Base-by-base conservation (phyloP, 2,797 vertebrate genomes). In the Synanceia verrucosa region DNA sequence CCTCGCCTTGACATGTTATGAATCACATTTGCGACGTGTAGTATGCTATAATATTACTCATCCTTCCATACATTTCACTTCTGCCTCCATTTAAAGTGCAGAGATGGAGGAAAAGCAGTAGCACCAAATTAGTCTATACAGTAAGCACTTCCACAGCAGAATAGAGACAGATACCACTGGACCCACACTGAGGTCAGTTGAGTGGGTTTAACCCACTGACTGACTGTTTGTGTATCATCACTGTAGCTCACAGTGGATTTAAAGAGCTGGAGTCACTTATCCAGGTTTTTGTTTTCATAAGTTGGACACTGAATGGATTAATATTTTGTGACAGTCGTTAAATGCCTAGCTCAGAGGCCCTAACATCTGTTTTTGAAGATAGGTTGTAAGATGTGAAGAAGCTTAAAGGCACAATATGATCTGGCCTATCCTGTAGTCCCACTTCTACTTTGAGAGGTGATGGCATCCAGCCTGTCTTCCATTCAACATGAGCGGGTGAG, bases 201-300 rank as follows among this genome's bases (percentile, higher is more conserved):
- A 52, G 57, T 60, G 77, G 74, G 39, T 75, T 37, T 26, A 53
- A 50, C 46, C 37, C 9, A n/a, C n/a, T n/a, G n/a, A n/a, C n/a
- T n/a, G n/a, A n/a, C n/a, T n/a, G n/a, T 53, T 34, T 48, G 16
- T 48, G 28, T 16, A 52, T 58, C 4, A 26, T 19, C 44, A 1
- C 41, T 5, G 60, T 18, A 5, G 46, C 44, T 18, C 39, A 16
- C 14, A 12, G 31, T 4, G 12, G 28, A 48, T 59, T 53, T 29
- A 31, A 41, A 60, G 44, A 39, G 3, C 16, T 21, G 1, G 6
- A 23, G 29, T 59, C 52, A 53, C 23, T 63, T 10, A 44, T 33
- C 9, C 29, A 48, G 34, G 11, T 19, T 52, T 28, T n/a, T 13
- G 36, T 2, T 34, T 13, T 12, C 12, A 43, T 19, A 11, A 34